Base-by-base conservation (phyloP, 2,113 vertebrate species). In the Cygnus buccinator region DNA sequence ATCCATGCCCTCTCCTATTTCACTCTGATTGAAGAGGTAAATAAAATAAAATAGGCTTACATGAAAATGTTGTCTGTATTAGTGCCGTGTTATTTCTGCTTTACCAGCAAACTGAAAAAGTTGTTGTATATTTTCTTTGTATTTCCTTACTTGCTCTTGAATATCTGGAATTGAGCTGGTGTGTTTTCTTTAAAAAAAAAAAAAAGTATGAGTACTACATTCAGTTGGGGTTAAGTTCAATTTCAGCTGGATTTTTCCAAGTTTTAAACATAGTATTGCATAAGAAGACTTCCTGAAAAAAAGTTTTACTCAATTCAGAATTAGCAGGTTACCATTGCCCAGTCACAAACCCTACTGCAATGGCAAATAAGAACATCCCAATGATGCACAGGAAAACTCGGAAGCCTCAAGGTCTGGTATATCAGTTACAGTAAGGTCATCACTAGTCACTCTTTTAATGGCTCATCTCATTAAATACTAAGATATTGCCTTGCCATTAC, bases 391-490 rank as follows among this genome's bases (percentile, higher is more conserved):
- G 72, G 54, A 91, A 95, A 96, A 96, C 89, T 89, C 86, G 78
- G 83, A 50, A 87, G 57, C 87, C 65, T 73, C 87, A 5, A 0
- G 31, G 65, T 93, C 92, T 90, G 79, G 78, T 96, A 92, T 95
- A 93, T 96, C 95, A 94, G 89, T 95, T 96, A 96, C 75, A 92
- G 55, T 44, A 91, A 97, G 91, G 94, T 97, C 94, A 95, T 93
- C 52, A 85, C 97, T 95, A 96, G 95, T 97, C 97, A 97, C 59
- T 95, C 93, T 97, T 98, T 96, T 96, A 98, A 96, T 92, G 93
- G 94, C 65, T 98, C 86, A 95, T 97, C 96, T 97, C 94, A 97
- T 97, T 97, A 97, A 98, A 96, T 95, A 91, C 22, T 61, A 90
- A 97, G 90, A 75, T 94, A 96, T 96, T 97, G 95, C 95, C 95